Evolutionary conservation across 2,113 vertebrate genomes (phyloP).

Genomic region (Oryctolagus cuniculus): mOryCun1.1 NC_091434.1:161916001-161916500

Average conservation of each 20-base stretch:
- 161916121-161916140: not conserved
- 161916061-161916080: not conserved
- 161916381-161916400: slow-evolving; percentile 80
- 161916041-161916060: not conserved
- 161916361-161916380: slow-evolving; percentile 73
- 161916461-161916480: not conserved
- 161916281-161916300: slow-evolving; percentile 49
- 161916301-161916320: slow-evolving; percentile 72
- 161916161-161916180: slow-evolving; percentile 62
- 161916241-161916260: slow-evolving; percentile 43
- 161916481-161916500: not conserved
- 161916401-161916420: slow-evolving; percentile 82
- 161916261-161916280: slow-evolving; percentile 73
- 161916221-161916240: slow-evolving; percentile 67
- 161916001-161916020: not conserved
- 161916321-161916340: slow-evolving; percentile 68
- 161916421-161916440: slow-evolving; percentile 69
- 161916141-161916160: not conserved
- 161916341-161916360: slow-evolving; percentile 74
- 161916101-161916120: not conserved
- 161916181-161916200: slow-evolving; percentile 63
- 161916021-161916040: not conserved
- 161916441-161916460: slow-evolving; percentile 73
- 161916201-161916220: slow-evolving; percentile 75
- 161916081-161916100: not conserved